A percentile compares a stretch with the other conserved stretches of the same genome.
Conservation (phyloP, 2,113 vertebrate species). For the Colistium nudipinnis region DNA sequence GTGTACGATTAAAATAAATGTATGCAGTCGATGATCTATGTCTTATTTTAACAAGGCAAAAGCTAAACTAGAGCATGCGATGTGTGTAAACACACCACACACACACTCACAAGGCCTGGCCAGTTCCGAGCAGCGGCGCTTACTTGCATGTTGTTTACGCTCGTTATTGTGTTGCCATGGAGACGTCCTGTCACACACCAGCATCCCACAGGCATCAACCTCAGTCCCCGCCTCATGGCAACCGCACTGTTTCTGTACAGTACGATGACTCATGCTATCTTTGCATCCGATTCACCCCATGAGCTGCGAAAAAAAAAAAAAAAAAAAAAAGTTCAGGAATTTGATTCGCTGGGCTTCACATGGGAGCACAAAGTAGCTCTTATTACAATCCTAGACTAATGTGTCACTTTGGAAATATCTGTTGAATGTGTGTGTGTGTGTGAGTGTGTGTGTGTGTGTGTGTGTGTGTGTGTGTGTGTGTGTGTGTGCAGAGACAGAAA, state of each 20-base stretch:
- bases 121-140: neutral
- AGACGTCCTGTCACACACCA: constrained; percentile 30
- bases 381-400: constrained; percentile 6
- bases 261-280: constrained; percentile 39
- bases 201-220: constrained; percentile 6
- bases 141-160: constrained; percentile 28
- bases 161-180: constrained; percentile 64
- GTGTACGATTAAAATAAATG: too few relatives aligned
- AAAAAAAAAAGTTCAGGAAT: neutral
- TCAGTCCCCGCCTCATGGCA: constrained; percentile 32
- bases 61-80: neutral
- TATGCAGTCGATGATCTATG: neutral
- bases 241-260: constrained; percentile 9
- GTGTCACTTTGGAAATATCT: constrained; percentile 3
- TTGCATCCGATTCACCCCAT: constrained; percentile 11
- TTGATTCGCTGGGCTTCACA: constrained; percentile 2
- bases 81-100: neutral
- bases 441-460: too few relatives aligned
- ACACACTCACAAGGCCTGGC: constrained; percentile 3
- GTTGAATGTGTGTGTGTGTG: neutral
- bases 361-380: neutral
- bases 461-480: too few relatives aligned
- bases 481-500: too few relatives aligned
- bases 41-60: neutral
- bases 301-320: too few relatives aligned